A percentile compares a stretch with the other conserved stretches of the same genome.
These are phyloP conservation scores for Trachelipus rathkii DNA, from an alignment of 1,140 invertebrate genomes.

Conservation along the genomic window DNA sequence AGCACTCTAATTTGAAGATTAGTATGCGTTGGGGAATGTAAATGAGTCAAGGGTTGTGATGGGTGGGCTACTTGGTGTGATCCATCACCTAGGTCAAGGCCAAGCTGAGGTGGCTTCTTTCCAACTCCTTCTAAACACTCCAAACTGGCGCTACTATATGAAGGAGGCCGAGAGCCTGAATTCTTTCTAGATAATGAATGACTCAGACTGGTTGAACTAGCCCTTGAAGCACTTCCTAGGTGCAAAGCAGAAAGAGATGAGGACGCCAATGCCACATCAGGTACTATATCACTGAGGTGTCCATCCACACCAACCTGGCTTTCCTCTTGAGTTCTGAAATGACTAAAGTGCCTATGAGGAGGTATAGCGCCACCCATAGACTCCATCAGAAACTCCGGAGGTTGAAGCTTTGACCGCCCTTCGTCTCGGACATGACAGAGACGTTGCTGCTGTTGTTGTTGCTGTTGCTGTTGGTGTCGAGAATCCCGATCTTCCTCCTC, in stretches of 20 bases:
- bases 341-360: conserved; percentile 17
- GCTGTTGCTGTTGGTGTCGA: background rate
- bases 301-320: conserved; percentile 48
- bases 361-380: conserved; percentile 32
- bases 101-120: background rate
- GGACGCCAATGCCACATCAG: conserved; percentile 82
- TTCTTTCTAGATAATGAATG: background rate
- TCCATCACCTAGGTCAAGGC: background rate
- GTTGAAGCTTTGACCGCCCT: conserved; percentile 38
- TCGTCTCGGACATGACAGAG: conserved; percentile 41
- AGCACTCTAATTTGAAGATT: background rate
- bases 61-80: background rate
- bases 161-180: background rate
- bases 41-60: background rate
- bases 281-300: conserved; percentile 74
- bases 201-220: background rate
- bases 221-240: background rate
- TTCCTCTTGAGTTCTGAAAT: conserved; percentile 16
- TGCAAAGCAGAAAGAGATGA: conserved; percentile 56
- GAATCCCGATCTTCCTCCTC: conserved; percentile 20
- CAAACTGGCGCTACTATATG: background rate
- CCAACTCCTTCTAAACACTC: background rate
- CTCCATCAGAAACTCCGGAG: conserved; percentile 42
- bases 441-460: conserved; percentile 20
- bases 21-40: background rate